Percentiles rank a stretch among this genome's conserved stretches.
Conservation (phyloP, 1,140 invertebrate genomes). For the Laodelphax striatellus region DNA sequence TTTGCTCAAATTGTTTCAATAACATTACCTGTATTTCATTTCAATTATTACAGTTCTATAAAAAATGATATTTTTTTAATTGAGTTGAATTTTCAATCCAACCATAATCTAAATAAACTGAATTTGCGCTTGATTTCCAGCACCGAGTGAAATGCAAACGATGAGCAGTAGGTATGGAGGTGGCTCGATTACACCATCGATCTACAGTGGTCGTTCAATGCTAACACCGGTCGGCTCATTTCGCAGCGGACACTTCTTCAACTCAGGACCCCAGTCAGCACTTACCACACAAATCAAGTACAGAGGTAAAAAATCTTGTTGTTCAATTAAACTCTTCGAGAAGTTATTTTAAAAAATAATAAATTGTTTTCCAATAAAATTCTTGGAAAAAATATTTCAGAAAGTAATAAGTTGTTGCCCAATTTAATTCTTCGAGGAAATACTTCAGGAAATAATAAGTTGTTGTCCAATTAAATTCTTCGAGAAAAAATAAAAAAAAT, state of each 20-base stretch:
- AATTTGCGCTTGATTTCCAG: not conserved
- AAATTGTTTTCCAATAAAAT: too few species aligned
- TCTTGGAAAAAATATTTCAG: too few species aligned
- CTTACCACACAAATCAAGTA: constrained; percentile 21
- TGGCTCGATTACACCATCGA: constrained; percentile 17
- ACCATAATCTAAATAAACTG: not conserved
- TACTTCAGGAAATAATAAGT: too few species aligned
- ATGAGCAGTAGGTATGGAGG: constrained; percentile 5
- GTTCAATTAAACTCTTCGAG: too few species aligned
- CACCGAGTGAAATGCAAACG: not conserved
- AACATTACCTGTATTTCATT: too few species aligned
- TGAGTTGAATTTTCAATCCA: not conserved
- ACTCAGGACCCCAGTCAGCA: constrained; percentile 12
- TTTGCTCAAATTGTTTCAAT: too few species aligned
- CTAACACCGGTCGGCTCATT: constrained; percentile 24
- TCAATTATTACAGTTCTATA: not conserved
- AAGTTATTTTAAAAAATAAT: too few species aligned
- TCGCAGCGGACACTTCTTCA: constrained; percentile 21
- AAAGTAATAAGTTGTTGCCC: too few species aligned
- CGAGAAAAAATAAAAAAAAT: too few species aligned
- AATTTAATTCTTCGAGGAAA: too few species aligned
- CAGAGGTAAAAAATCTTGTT: constrained; percentile 22
- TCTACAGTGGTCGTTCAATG: constrained; percentile 20
- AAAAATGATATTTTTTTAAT: not conserved
- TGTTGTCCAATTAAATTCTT: too few species aligned